Evolutionary conservation across 1,140 invertebrate species (phyloP).

Genomic region (Carposina sasakii): DNA sequence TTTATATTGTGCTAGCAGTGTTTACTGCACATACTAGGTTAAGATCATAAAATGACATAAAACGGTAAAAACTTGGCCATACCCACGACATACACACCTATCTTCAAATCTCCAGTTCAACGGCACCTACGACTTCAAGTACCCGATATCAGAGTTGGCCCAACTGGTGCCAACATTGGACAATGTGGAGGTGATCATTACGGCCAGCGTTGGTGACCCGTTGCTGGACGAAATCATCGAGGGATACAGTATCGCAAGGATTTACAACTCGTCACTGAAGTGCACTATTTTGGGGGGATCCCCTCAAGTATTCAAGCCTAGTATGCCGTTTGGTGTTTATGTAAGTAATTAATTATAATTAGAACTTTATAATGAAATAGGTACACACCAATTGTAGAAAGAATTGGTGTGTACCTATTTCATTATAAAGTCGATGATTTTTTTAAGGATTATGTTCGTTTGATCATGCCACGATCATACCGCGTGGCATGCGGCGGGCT

Average conservation of each 20-base stretch:
- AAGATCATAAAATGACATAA: no score
- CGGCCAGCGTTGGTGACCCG: conserved; percentile 90
- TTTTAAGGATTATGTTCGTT: no score
- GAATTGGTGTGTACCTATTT: background rate
- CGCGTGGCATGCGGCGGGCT: conserved; percentile 43
- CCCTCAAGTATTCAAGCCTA: conserved; percentile 94
- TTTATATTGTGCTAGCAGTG: no score
- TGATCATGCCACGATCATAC: no score
- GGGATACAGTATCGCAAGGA: conserved; percentile 89
- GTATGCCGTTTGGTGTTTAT: conserved; percentile 88
- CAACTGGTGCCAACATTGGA: conserved; percentile 78
- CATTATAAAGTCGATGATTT: no score
- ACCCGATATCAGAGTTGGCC: conserved; percentile 86
- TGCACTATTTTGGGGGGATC: conserved; percentile 90
- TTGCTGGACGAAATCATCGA: conserved; percentile 90
- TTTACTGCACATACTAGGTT: no score
- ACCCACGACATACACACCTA: no score
- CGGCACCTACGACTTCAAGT: conserved; percentile 88
- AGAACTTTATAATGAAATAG: no score
- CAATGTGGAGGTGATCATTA: conserved; percentile 89
- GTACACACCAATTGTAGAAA: background rate
- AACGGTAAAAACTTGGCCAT: no score
- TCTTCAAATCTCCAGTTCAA: conserved; percentile 77
- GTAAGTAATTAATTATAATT: conserved; percentile 72
- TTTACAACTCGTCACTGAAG: conserved; percentile 88